Base-by-base conservation (phyloP, 2,888 invertebrate genomes). In the Thecophora atra region DNA sequence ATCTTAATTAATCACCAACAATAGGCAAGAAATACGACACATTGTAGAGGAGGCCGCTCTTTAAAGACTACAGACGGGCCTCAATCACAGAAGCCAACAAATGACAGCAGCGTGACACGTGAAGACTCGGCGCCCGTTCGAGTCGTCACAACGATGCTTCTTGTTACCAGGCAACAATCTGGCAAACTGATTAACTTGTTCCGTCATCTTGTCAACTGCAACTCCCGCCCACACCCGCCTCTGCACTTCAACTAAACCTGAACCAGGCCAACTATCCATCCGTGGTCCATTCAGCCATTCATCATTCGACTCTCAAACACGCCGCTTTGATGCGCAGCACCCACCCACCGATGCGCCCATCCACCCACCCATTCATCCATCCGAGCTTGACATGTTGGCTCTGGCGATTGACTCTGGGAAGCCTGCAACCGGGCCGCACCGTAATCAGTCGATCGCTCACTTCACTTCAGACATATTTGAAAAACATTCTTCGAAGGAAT, bases 371-470 rank as follows among this genome's bases (percentile, higher is more conserved):
- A 8, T 17, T 11, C 28, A 44, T n/a, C 62, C 62, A 28, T 47
- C 63, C 37, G 17, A 51, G 30, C 7, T 37, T 44, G 37, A 65
- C 44, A 37, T 58, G 68, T 60, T 62, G 24, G 37, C 37, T 51
- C 42, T 24, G 17, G 28, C 52, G 63, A 68, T 47, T 54, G 47
- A 51, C 60, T 44, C 37, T 19, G 37, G 28, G 62, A 15, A n/a
- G 24, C 56, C 70, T 21, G 17, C 51, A 30, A 17, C 51, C 17
- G 51, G 68, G 47, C n/a, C 51, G 21, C 37, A 44, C 21, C 58
- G 47, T 60, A 69, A 52, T 63, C 62, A 70, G 70, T 70, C 63
- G 51, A 52, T 52, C 37, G 69, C 24, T 71, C 64, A 17, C 47
- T 52, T 54, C 56, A 71, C 47, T 58, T 54, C 65, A 13, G 64